Evolutionary conservation across 2,797 vertebrate species (phyloP).

Genomic region (Scolopax bukidnonensis): DNA sequence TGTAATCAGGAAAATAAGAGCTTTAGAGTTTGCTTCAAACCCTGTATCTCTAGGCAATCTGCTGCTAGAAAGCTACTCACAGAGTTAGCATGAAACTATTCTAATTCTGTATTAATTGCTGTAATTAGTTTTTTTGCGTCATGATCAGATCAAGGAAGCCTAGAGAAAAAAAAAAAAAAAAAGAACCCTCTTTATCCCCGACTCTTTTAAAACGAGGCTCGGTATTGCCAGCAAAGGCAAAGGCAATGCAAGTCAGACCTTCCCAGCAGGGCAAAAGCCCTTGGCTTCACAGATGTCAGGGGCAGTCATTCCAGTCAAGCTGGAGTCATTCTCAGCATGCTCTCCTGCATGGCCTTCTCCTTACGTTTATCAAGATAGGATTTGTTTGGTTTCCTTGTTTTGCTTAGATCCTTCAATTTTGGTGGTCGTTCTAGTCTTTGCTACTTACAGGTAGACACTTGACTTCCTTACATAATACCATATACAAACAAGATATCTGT

Average conservation of each 20-base stretch:
- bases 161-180: background rate
- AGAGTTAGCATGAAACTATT: constrained; percentile 72
- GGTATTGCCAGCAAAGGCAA: constrained; percentile 22
- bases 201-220: constrained; percentile 2
- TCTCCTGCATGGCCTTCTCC: background rate
- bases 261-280: background rate
- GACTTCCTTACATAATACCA: background rate
- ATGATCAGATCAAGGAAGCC: constrained; percentile 71
- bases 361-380: background rate
- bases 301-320: background rate
- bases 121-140: constrained; percentile 72
- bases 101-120: constrained; percentile 74
- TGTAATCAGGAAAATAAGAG: constrained; percentile 74
- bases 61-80: constrained; percentile 69
- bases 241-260: background rate
- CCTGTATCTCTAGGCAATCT: constrained; percentile 69
- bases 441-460: rapidly evolving
- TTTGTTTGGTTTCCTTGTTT: background rate
- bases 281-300: background rate
- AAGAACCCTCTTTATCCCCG: constrained; percentile 11
- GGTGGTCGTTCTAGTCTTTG: background rate
- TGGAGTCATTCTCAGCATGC: background rate
- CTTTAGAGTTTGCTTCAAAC: constrained; percentile 69
- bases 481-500: background rate
- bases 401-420: background rate